Base-by-base conservation (phyloP, 2,888 invertebrate genomes). In the Lasius fuliginosus region DNA sequence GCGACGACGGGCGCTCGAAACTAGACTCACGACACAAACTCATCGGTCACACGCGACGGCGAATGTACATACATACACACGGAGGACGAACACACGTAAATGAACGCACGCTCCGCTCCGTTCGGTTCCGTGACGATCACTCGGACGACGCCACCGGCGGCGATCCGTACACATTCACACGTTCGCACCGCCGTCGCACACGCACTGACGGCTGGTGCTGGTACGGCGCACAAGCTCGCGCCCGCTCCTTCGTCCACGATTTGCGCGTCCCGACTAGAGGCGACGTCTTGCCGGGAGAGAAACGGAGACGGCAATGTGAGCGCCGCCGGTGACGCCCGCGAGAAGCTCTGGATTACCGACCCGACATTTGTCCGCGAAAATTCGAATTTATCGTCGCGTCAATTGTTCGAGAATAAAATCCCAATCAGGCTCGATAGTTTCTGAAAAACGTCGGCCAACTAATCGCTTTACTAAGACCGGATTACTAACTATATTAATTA, bases 11-110 rank as follows among this genome's bases (percentile, higher is more conserved):
- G 46, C 33, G 23, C 58, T 68, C 77, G 42, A 69, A 71, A 88
- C 62, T 85, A 85, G 90, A 92, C 92, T 90, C 92, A 90, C 87
- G 87, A 91, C 89, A 91, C 91, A 92, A 92, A 92, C 90, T 91
- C 93, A 92, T 92, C 85, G 84, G 85, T 74, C 85, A 83, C 88
- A 46, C 60, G 27, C 65, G 65, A 64, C 36, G 27, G n/a, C 12
- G 8, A 23, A 40, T 12, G 23, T 33, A 53, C 23, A 53, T 18
- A 49, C 49, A 53, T 8, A 53, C 49, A 53, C 8, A 36, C 75
- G 46, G 15, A n/a, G 9, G 42, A 42, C 46, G 53, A 62, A 75
- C 74, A 65, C 53, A 71, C 46, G 30, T n/a, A 23, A 2, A 36
- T 4, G 15, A 6, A n/a, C 15, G 12, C 27, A 40, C 27, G 12